These are phyloP conservation scores for Meandrusa payeni DNA, from an alignment of 2,888 invertebrate species.

Conservation along the genomic window DNA sequence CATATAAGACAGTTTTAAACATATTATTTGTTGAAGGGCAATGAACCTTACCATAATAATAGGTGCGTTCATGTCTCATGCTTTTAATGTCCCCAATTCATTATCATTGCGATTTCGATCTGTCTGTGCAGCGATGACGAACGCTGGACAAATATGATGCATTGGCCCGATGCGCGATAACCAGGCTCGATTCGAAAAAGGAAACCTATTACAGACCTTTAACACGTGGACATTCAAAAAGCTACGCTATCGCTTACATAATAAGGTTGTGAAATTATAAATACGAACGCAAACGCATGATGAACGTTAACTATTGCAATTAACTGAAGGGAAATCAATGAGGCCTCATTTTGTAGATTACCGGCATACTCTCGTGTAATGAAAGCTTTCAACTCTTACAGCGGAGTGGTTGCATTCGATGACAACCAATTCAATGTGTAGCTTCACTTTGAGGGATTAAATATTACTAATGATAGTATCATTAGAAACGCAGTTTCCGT, in stretches of 20 bases:
- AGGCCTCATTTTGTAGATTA: slow-evolving; percentile 69
- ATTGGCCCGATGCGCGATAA: slow-evolving; percentile 67
- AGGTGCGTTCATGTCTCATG: slow-evolving; percentile 44
- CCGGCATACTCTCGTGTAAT: slow-evolving; percentile 54
- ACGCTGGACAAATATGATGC: slow-evolving; percentile 74
- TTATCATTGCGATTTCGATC: slow-evolving; percentile 61
- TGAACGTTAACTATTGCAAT: slow-evolving; percentile 54
- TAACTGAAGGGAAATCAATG: slow-evolving; percentile 72
- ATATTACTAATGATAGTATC: no score
- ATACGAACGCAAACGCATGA: slow-evolving; percentile 20
- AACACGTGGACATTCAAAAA: slow-evolving; percentile 29
- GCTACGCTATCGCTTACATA: slow-evolving; percentile 23
- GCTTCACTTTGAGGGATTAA: no score
- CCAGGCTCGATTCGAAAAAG: slow-evolving; percentile 45
- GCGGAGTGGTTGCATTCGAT: slow-evolving; percentile 11
- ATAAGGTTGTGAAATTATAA: slow-evolving; percentile 27
- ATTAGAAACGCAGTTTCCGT: no score
- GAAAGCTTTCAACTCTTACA: slow-evolving; percentile 46
- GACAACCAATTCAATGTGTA: slow-evolving; percentile 6
- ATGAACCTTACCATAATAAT: slow-evolving; percentile 29
- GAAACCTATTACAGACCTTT: slow-evolving; percentile 28
- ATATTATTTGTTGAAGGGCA: slow-evolving; percentile 14
- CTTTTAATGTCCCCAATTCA: slow-evolving; percentile 54
- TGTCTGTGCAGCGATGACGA: slow-evolving; percentile 57
- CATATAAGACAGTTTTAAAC: no score